Evolutionary conservation across 1,140 invertebrate genomes (phyloP).

Genomic region (Plectus sambesii): DNA sequence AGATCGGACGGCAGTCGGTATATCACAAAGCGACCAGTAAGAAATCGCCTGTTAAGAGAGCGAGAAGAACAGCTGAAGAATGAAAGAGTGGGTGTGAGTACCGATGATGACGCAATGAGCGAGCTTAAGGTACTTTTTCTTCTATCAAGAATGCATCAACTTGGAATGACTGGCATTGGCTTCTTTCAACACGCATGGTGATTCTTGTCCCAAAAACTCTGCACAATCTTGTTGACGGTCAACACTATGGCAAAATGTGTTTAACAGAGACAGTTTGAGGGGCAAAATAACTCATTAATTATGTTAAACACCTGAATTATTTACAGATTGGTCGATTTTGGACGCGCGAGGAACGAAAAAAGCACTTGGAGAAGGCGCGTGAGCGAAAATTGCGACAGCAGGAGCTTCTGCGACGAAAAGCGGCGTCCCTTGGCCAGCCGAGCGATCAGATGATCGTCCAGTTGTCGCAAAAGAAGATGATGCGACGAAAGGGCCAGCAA

Average conservation of each 20-base stretch:
- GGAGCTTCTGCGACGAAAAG: conserved; percentile 34
- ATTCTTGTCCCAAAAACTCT: too few species aligned
- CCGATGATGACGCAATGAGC: conserved; percentile 68
- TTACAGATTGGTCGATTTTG: conserved; percentile 61
- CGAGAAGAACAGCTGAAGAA: conserved; percentile 59
- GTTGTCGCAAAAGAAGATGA: conserved; percentile 51
- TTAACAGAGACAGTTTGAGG: too few species aligned
- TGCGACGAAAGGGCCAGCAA: conserved; percentile 48
- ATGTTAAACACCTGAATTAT: too few species aligned
- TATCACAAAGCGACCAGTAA: conserved; percentile 61
- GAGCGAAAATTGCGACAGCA: conserved; percentile 56
- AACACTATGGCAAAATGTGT: not conserved
- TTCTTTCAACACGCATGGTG: too few species aligned
- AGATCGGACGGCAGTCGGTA: conserved; percentile 66
- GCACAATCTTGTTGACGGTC: conserved; percentile 11
- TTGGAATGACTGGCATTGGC: too few species aligned
- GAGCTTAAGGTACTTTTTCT: conserved; percentile 65
- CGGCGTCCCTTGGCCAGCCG: conserved; percentile 42
- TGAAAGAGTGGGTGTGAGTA: conserved; percentile 61
- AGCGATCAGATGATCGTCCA: conserved; percentile 46
- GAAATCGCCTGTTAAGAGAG: conserved; percentile 60
- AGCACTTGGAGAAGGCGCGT: conserved; percentile 59
- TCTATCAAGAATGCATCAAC: too few species aligned
- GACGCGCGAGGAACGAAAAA: conserved; percentile 65
- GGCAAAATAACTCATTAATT: too few species aligned